phyloP scores from a whole-genome alignment of 2,113 vertebrate species.

The Cyphomyrus plagiostoma region DNA sequence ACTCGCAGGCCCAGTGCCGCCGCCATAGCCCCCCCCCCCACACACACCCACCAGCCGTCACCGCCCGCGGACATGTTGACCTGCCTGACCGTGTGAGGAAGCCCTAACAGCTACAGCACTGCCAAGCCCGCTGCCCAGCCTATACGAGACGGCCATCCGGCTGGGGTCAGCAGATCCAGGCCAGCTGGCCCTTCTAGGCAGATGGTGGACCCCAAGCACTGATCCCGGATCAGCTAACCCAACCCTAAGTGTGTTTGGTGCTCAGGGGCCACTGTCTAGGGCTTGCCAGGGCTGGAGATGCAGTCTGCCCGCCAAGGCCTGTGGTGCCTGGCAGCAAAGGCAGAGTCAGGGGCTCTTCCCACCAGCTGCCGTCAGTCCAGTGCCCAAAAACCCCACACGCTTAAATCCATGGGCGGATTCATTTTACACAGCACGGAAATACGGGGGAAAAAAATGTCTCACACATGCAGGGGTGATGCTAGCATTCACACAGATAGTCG shows the following conservation, averaged over 20 bases:
- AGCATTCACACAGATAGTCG: neutral
- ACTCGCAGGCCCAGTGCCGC: neutral
- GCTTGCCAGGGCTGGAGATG: constrained; percentile 4
- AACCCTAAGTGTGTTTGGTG: neutral
- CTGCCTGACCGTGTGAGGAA: constrained; percentile 7
- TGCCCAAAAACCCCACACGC: neutral
- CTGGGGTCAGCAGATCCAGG: constrained; percentile 1
- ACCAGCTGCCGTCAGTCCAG: neutral
- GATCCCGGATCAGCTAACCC: constrained; percentile 8
- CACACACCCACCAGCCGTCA: neutral
- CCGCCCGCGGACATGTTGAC: neutral
- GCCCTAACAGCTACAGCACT: neutral
- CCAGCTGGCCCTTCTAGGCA: constrained; percentile 9
- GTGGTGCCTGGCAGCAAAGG: neutral
- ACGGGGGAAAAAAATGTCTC: neutral
- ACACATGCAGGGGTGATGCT: neutral
- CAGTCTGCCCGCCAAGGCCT: neutral
- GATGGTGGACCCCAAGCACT: neutral
- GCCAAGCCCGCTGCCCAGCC: neutral
- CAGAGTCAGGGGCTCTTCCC: neutral
- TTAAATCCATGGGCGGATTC: neutral
- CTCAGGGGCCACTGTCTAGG: neutral
- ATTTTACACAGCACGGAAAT: neutral
- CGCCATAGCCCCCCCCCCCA: too few relatives aligned
- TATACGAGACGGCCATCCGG: neutral